Percentiles rank a stretch among this genome's conserved stretches.
phyloP scores from a whole-genome alignment of 2,888 invertebrate genomes.

The Epicampocera succincta region DNA sequence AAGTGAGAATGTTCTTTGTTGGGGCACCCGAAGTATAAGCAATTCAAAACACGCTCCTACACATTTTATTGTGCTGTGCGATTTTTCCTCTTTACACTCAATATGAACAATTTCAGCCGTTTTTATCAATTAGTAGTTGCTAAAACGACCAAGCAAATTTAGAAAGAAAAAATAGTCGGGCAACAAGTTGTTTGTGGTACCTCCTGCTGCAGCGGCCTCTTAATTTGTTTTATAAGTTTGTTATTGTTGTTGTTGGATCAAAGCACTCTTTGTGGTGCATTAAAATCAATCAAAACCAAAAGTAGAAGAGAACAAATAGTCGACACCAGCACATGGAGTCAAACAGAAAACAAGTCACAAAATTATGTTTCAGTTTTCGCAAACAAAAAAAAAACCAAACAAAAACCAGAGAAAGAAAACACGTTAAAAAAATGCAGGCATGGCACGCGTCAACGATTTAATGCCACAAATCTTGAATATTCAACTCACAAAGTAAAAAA shows the following conservation, averaged over 20 bases:
- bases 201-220: conserved; percentile 8
- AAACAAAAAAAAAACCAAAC: conserved; percentile 22
- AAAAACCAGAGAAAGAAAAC: background rate
- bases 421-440: conserved; percentile 50
- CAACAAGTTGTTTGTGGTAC: conserved; percentile 33
- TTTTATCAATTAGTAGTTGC: conserved; percentile 24
- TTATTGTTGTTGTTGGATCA: conserved; percentile 21
- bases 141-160: conserved; percentile 9
- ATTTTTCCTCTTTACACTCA: conserved; percentile 24
- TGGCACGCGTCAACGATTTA: conserved; percentile 68
- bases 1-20: conserved; percentile 50
- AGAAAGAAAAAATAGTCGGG: conserved; percentile 47
- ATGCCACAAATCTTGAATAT: conserved; percentile 64
- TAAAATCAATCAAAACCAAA: conserved; percentile 47
- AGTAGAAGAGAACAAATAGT: conserved; percentile 8
- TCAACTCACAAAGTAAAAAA: conserved; percentile 34
- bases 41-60: conserved; percentile 66
- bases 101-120: conserved; percentile 34
- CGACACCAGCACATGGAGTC: background rate
- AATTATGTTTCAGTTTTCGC: conserved; percentile 55
- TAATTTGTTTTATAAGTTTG: conserved; percentile 9
- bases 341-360: conserved; percentile 51
- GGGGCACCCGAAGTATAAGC: conserved; percentile 49
- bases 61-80: conserved; percentile 8
- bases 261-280: conserved; percentile 43